Evolutionary conservation across 1,140 invertebrate genomes (phyloP).

Genomic region (Teleogryllus occipitalis): DNA sequence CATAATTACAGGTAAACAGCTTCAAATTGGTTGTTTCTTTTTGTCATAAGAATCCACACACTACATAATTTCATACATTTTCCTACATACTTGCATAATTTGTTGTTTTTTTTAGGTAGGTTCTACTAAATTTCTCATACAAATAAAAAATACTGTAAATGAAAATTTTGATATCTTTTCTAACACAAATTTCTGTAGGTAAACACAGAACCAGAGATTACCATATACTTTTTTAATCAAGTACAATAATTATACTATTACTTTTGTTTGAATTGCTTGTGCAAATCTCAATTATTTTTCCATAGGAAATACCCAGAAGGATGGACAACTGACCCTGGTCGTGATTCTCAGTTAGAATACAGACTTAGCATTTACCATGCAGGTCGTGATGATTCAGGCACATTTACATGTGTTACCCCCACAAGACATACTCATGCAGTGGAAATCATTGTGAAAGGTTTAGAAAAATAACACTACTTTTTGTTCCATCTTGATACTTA

Average conservation of each 20-base stretch:
- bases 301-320: constrained; percentile 65
- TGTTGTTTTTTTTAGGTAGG: not conserved
- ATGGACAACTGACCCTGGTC: constrained; percentile 70
- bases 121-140: not conserved
- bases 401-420: constrained; percentile 73
- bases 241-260: not conserved
- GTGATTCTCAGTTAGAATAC: constrained; percentile 71
- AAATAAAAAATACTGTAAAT: not conserved
- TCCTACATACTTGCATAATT: not conserved
- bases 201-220: no score
- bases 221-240: no score
- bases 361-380: constrained; percentile 71
- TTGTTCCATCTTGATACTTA: not conserved
- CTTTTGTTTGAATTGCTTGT: not conserved
- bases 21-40: not conserved
- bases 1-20: constrained; percentile 50
- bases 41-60: no score
- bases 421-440: constrained; percentile 69
- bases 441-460: constrained; percentile 68
- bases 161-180: not conserved
- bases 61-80: no score
- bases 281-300: constrained; percentile 10
- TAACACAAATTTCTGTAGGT: no score
- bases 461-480: not conserved
- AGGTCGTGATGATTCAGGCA: constrained; percentile 66